Evolutionary conservation across 2,113 vertebrate genomes (phyloP).

Genomic region (Pseudonaja textilis): DNA sequence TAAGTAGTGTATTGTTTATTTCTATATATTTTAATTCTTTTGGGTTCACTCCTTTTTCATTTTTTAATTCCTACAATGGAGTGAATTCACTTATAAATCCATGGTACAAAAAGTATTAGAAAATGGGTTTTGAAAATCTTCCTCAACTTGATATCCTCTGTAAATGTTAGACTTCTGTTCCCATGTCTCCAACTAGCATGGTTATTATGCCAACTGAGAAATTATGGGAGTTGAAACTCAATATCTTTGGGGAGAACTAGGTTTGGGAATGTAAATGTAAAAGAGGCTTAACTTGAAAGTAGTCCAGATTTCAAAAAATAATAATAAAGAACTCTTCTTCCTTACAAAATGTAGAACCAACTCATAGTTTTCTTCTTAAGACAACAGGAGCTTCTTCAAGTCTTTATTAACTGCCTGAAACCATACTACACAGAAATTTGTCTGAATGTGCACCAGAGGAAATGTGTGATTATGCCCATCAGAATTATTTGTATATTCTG

Average conservation of each 20-base stretch:
- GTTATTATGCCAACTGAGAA: neutral
- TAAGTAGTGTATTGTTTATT: neutral
- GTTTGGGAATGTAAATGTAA: neutral
- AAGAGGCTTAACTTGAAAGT: neutral
- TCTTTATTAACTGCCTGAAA: neutral
- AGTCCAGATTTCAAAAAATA: neutral
- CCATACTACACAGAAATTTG: neutral
- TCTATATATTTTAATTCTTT: neutral
- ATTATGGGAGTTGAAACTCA: neutral
- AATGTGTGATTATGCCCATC: neutral
- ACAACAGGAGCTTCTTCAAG: neutral
- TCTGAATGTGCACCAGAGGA: neutral
- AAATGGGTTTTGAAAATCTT: neutral
- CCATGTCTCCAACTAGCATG: neutral
- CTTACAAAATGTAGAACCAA: neutral
- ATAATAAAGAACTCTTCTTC: neutral
- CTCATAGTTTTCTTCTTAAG: neutral
- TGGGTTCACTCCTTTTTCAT: neutral
- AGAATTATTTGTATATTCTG: neutral
- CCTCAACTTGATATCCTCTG: neutral
- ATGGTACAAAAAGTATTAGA: neutral
- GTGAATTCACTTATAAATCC: conserved; percentile 6
- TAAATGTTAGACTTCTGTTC: neutral
- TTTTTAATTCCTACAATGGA: neutral
- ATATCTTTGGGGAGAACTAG: rapidly evolving